Evolutionary conservation across 1,140 invertebrate genomes (phyloP).

Genomic region (Halesus radiatus): DNA sequence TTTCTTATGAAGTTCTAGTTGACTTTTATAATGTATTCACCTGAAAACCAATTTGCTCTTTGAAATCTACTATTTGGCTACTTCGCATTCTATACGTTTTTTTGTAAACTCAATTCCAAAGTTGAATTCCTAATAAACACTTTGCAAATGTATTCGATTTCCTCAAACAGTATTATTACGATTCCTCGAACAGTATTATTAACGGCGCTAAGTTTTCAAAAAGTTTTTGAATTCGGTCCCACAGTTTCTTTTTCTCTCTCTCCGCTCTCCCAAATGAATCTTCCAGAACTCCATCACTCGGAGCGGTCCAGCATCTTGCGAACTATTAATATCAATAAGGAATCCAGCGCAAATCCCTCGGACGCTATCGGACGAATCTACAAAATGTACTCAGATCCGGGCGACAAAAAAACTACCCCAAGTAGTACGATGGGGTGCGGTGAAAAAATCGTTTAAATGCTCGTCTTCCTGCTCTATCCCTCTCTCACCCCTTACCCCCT

Average conservation of each 20-base stretch:
- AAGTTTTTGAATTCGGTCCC: no score
- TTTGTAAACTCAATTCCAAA: no score
- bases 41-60: no score
- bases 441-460: slow-evolving; percentile 42
- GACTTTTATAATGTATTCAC: no score
- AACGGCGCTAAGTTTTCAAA: no score
- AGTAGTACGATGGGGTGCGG: slow-evolving; percentile 13
- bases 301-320: background rate
- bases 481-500: background rate
- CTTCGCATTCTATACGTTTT: no score
- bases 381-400: slow-evolving; percentile 35
- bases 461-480: slow-evolving; percentile 19
- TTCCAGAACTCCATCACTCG: slow-evolving; percentile 15
- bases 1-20: no score
- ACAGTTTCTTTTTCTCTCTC: background rate
- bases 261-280: background rate
- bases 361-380: slow-evolving; percentile 40
- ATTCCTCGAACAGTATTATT: no score
- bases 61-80: no score
- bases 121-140: no score
- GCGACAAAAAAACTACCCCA: slow-evolving; percentile 37
- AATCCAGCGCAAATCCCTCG: slow-evolving; percentile 20
- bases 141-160: no score
- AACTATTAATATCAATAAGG: slow-evolving; percentile 36
- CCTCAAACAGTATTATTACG: no score